phyloP scores from a whole-genome alignment of 1,140 invertebrate genomes.

The Caenorhabditis remanei region DNA sequence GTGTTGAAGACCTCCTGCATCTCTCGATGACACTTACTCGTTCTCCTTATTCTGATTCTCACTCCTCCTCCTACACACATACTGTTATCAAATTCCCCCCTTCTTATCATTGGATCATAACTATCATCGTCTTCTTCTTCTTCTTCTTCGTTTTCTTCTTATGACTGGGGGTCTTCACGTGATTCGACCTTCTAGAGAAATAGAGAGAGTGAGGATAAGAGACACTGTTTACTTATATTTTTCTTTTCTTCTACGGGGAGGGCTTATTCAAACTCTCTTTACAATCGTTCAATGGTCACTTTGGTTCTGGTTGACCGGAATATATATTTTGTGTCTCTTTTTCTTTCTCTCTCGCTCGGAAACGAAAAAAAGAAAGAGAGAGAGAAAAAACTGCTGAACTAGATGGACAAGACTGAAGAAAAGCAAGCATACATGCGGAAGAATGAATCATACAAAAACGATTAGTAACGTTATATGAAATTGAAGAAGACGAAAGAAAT shows the following conservation, averaged over 20 bases:
- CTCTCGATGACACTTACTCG: neutral
- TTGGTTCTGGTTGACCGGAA: conserved; percentile 4
- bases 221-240: conserved; percentile 12
- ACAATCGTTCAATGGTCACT: conserved; percentile 45
- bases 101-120: conserved; percentile 52
- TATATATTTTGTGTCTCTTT: neutral
- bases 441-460: conserved; percentile 27
- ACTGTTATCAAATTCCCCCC: conserved; percentile 1
- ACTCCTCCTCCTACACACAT: conserved; percentile 1
- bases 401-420: neutral
- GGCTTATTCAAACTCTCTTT: conserved; percentile 27
- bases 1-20: neutral
- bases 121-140: conserved; percentile 29
- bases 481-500: neutral
- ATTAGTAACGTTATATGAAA: conserved; percentile 21
- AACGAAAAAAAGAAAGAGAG: neutral
- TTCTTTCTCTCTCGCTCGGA: neutral
- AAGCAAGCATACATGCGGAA: neutral
- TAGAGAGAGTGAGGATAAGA: too few relatives aligned
- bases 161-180: conserved; percentile 43
- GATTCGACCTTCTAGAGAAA: conserved; percentile 51
- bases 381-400: neutral
- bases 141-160: conserved; percentile 46
- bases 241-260: neutral
- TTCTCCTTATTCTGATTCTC: conserved; percentile 1